phyloP scores from a whole-genome alignment of 1,140 invertebrate genomes.

The Vanessa tameamea region DNA sequence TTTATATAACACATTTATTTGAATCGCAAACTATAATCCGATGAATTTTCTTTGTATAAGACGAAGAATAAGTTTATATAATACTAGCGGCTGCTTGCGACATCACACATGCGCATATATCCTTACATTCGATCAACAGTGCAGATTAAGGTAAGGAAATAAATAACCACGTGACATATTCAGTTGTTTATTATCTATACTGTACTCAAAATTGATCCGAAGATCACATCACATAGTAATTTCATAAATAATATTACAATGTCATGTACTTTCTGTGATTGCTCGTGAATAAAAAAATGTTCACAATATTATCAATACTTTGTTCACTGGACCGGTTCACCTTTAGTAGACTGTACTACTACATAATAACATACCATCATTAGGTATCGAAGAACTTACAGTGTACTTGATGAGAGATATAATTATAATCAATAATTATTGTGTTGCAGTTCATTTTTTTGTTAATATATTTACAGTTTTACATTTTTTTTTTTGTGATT shows the following conservation, averaged over 20 bases:
- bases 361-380: constrained; percentile 74
- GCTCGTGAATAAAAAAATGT: constrained; percentile 80
- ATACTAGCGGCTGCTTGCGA: not conserved
- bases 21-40: too few species aligned
- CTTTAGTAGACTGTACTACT: constrained; percentile 74
- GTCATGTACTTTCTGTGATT: constrained; percentile 81
- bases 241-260: constrained; percentile 82
- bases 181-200: constrained; percentile 82
- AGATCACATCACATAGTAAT: constrained; percentile 82
- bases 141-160: constrained; percentile 43
- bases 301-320: constrained; percentile 80
- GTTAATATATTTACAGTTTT: constrained; percentile 82
- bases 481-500: constrained; percentile 80
- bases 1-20: not conserved
- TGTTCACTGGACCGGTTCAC: constrained; percentile 80
- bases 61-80: not conserved
- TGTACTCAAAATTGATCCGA: constrained; percentile 82
- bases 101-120: not conserved
- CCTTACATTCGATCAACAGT: not conserved
- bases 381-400: constrained; percentile 78
- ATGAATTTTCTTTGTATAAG: not conserved
- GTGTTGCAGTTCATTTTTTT: constrained; percentile 79
- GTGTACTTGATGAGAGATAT: constrained; percentile 77
- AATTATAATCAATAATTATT: constrained; percentile 71
- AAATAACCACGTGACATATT: constrained; percentile 77